These are phyloP conservation scores for Pelosia muscerda DNA, from an alignment of 2,888 invertebrate genomes.

Conservation along the genomic window DNA sequence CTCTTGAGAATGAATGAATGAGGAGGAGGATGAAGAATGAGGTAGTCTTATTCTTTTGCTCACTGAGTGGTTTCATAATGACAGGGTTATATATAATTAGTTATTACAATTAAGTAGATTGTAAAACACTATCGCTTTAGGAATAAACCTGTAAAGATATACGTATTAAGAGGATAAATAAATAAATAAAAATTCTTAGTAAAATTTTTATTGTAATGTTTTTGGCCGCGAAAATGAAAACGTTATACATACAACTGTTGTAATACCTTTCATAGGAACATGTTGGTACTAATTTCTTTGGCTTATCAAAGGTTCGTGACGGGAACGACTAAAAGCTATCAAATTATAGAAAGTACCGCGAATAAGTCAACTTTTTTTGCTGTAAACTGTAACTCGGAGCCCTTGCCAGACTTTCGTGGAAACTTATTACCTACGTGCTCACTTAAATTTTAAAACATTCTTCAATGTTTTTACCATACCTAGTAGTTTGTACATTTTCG, in stretches of 20 bases:
- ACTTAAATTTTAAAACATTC: slow-evolving; percentile 29
- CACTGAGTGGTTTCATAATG: too few relatives aligned
- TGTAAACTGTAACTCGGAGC: slow-evolving; percentile 47
- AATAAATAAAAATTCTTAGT: too few relatives aligned
- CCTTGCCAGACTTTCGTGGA: slow-evolving; percentile 64
- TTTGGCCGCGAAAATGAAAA: slow-evolving; percentile 11
- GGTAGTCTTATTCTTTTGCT: too few relatives aligned
- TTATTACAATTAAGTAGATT: too few relatives aligned
- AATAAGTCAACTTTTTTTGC: slow-evolving; percentile 48
- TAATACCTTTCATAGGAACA: slow-evolving; percentile 32
- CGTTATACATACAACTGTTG: slow-evolving; percentile 10
- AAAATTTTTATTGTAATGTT: neutral
- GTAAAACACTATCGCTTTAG: too few relatives aligned
- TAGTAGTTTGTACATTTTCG: neutral
- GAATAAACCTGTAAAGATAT: too few relatives aligned
- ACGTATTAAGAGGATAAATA: too few relatives aligned
- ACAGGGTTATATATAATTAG: too few relatives aligned
- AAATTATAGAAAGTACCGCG: slow-evolving; percentile 57
- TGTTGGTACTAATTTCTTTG: slow-evolving; percentile 20
- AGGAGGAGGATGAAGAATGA: too few relatives aligned
- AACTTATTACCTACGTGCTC: slow-evolving; percentile 37
- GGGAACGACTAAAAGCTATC: slow-evolving; percentile 52
- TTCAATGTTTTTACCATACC: slow-evolving; percentile 7
- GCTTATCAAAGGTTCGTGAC: slow-evolving; percentile 58
- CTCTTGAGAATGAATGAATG: too few relatives aligned